Conservation (phyloP, 2,888 invertebrate genomes). For the Thera obeliscata region DNA sequence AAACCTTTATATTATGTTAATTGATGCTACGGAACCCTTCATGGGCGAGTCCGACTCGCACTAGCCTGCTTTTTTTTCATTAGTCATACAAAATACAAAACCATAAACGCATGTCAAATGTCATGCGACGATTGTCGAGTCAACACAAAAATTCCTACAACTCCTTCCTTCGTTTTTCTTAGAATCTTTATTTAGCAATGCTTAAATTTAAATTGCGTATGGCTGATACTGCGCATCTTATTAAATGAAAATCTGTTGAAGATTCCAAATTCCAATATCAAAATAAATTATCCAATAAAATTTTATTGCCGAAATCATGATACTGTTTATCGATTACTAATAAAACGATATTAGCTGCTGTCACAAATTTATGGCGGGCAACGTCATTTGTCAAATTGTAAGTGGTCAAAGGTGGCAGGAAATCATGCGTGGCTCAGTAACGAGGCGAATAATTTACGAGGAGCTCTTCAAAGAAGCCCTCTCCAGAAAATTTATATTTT, state of each 20-base stretch:
- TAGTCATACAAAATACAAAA: no score
- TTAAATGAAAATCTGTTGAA: not conserved
- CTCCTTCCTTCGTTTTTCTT: no score
- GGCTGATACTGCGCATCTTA: not conserved
- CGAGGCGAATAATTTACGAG: conserved; percentile 50
- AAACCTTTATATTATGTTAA: no score
- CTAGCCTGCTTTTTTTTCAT: no score
- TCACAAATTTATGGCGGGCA: conserved; percentile 39
- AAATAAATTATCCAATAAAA: conserved; percentile 27
- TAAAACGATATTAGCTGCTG: conserved; percentile 40
- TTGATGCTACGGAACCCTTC: no score
- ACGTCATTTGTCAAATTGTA: conserved; percentile 54
- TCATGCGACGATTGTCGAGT: no score
- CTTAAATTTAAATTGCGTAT: no score
- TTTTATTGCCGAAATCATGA: conserved; percentile 26
- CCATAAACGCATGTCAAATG: no score
- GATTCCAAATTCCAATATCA: conserved; percentile 13
- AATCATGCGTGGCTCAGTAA: conserved; percentile 42
- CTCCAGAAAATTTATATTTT: conserved; percentile 48
- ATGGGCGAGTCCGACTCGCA: no score
- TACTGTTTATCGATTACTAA: conserved; percentile 50
- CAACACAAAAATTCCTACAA: no score
- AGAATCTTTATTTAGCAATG: no score
- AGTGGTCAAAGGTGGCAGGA: conserved; percentile 45
- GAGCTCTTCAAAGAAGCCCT: conserved; percentile 51